Evolutionary conservation across 1,140 invertebrate species (phyloP).

Genomic region (Cherax destructor): DNA sequence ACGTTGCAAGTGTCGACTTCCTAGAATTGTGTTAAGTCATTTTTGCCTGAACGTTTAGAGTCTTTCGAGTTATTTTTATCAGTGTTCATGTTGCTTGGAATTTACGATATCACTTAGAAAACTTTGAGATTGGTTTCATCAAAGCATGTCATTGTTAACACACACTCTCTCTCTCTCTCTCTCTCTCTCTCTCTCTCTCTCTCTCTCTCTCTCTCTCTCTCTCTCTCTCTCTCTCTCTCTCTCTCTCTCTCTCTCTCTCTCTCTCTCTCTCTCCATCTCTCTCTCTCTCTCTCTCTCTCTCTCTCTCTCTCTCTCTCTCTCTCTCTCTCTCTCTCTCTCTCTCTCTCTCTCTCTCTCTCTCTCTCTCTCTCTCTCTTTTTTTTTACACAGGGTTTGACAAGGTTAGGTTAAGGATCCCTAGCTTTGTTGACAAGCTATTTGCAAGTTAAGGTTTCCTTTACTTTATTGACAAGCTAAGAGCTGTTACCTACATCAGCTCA

Average conservation of each 20-base stretch:
- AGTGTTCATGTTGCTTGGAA: neutral
- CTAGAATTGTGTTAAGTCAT: neutral
- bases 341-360: neutral
- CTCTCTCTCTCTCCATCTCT: neutral
- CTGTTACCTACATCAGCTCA: no score
- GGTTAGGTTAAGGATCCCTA: no score
- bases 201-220: conserved; percentile 22
- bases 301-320: conserved; percentile 1
- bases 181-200: conserved; percentile 22
- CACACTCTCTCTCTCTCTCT: neutral
- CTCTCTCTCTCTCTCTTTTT: no score
- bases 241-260: conserved; percentile 19
- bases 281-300: neutral
- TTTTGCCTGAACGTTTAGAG: neutral
- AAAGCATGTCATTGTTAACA: neutral
- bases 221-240: conserved; percentile 22
- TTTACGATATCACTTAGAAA: neutral
- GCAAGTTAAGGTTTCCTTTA: no score
- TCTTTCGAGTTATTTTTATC: neutral
- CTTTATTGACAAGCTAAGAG: no score
- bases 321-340: neutral
- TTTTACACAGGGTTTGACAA: no score
- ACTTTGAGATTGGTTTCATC: neutral
- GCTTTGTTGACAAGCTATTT: no score
- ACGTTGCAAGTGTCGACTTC: neutral